Conservation (phyloP, 2,113 vertebrate genomes). For the Cyprinus carpio region DNA sequence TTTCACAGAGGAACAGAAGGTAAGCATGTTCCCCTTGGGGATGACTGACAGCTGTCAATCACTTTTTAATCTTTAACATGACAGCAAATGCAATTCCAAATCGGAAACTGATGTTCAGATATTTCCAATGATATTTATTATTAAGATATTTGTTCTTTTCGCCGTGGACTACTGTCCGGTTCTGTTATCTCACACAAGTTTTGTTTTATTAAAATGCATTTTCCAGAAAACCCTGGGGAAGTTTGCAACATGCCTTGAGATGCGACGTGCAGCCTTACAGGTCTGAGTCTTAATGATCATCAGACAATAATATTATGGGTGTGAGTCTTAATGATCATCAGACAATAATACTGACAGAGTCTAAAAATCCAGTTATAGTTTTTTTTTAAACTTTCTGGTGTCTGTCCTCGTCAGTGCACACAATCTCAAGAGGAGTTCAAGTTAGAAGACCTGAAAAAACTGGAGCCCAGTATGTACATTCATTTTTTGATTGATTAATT, state of each 20-base stretch:
- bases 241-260: conserved; percentile 95
- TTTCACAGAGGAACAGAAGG: conserved; percentile 98
- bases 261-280: conserved; percentile 94
- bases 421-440: conserved; percentile 93
- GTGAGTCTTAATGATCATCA: too few species aligned
- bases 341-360: too few species aligned
- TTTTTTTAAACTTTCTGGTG: not conserved
- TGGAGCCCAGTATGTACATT: conserved; percentile 87
- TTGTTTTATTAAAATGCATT: not conserved
- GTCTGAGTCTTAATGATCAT: conserved; percentile 64
- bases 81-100: not conserved
- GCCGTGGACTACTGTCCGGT: too few species aligned
- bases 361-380: too few species aligned
- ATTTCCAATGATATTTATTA: not conserved
- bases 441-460: conserved; percentile 94
- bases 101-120: too few species aligned
- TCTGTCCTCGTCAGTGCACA: conserved; percentile 76
- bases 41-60: not conserved
- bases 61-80: not conserved
- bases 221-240: conserved; percentile 93
- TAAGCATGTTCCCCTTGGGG: conserved; percentile 57
- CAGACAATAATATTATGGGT: too few species aligned
- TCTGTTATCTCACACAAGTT: not conserved
- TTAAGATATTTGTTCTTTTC: not conserved
- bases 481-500: not conserved